These are phyloP conservation scores for Paramuricea clavata DNA, from an alignment of 92 coral and sea anemone species.

Conservation along the genomic window DNA sequence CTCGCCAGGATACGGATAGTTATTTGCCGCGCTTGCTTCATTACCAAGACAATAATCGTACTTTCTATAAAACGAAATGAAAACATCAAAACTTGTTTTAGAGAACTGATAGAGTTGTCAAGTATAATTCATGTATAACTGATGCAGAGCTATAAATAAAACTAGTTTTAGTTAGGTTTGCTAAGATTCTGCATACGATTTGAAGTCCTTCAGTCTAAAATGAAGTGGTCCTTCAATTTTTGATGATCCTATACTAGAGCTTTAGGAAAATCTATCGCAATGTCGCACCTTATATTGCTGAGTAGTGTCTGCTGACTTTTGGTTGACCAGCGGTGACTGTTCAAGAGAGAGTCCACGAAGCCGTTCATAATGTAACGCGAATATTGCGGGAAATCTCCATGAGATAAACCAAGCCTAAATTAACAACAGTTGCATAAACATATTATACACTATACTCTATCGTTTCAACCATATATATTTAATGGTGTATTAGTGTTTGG, in stretches of 20 bases:
- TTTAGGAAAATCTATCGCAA: too few relatives aligned
- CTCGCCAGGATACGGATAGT: not conserved
- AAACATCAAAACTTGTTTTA: not conserved
- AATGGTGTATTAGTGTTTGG: too few relatives aligned
- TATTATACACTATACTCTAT: not conserved
- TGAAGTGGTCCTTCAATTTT: too few relatives aligned
- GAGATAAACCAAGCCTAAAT: slow-evolving; percentile 85
- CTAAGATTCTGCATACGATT: too few relatives aligned
- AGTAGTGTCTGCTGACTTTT: slow-evolving; percentile 81
- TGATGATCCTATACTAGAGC: too few relatives aligned
- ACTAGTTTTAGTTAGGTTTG: not conserved
- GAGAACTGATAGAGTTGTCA: too few relatives aligned
- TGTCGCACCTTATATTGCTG: slow-evolving; percentile 60
- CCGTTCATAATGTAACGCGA: slow-evolving; percentile 82
- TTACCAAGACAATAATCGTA: not conserved
- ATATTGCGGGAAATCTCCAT: slow-evolving; percentile 78
- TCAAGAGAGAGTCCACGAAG: slow-evolving; percentile 78
- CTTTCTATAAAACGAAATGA: not conserved
- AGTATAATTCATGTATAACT: too few relatives aligned
- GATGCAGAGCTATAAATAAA: too few relatives aligned
- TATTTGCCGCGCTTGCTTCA: not conserved
- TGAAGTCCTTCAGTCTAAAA: too few relatives aligned
- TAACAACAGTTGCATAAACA: too few relatives aligned
- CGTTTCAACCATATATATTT: too few relatives aligned
- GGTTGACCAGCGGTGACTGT: slow-evolving; percentile 85